Evolutionary conservation across 2,113 vertebrate species (phyloP).

Genomic region (Gorsachius goisagi): DNA sequence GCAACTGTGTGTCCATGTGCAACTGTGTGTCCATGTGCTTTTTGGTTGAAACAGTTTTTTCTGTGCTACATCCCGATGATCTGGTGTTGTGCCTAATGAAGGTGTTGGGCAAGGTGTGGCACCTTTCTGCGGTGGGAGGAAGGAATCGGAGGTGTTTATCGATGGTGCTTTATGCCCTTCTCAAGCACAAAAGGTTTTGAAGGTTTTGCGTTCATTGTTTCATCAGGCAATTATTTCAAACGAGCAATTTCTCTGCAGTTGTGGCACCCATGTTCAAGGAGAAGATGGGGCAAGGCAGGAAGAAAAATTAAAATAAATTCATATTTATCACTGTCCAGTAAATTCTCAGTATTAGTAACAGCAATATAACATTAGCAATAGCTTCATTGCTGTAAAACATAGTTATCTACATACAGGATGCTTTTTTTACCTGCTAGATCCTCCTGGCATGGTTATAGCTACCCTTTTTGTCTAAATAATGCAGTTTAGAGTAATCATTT

Average conservation of each 20-base stretch:
- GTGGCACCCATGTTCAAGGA: neutral
- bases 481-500: neutral
- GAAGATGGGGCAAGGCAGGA: neutral
- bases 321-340: neutral
- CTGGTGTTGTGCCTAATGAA: neutral
- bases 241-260: neutral
- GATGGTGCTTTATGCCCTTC: neutral
- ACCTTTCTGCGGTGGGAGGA: neutral
- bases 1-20: too few species aligned
- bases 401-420: neutral
- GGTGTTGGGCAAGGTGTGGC: neutral
- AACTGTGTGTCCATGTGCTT: neutral
- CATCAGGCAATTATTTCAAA: neutral
- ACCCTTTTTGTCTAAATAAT: neutral
- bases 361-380: neutral
- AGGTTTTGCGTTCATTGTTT: neutral
- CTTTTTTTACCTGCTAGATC: neutral
- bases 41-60: neutral
- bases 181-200: neutral
- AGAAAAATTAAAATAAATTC: neutral
- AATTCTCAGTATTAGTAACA: neutral
- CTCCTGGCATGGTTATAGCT: neutral
- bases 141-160: neutral
- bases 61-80: neutral
- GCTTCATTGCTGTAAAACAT: neutral